phyloP scores from a whole-genome alignment of 2,797 vertebrate genomes.

The Gouania willdenowi region DNA sequence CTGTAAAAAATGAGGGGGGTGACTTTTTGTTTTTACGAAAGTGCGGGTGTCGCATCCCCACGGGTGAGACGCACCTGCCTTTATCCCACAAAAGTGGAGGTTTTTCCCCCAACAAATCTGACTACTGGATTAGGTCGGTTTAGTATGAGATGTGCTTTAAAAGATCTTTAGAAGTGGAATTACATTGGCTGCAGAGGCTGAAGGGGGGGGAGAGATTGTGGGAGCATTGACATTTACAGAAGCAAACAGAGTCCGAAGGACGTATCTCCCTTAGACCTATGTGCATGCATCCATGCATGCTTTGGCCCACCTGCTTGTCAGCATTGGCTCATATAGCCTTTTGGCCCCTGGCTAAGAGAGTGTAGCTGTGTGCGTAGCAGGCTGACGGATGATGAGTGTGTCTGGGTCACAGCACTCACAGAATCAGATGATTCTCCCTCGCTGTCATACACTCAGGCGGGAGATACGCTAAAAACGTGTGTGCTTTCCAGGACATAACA shows the following conservation, averaged over 20 bases:
- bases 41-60: too few relatives aligned
- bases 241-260: conserved; percentile 59
- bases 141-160: conserved; percentile 63
- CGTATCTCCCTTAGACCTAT: conserved; percentile 32
- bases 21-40: too few relatives aligned
- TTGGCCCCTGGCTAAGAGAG: conserved; percentile 37
- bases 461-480: conserved; percentile 30
- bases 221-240: conserved; percentile 73
- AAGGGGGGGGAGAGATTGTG: conserved; percentile 62
- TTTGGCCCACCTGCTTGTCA: conserved; percentile 37
- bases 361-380: conserved; percentile 23
- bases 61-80: too few relatives aligned
- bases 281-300: conserved; percentile 35
- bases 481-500: conserved; percentile 15
- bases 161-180: conserved; percentile 40
- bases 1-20: too few relatives aligned
- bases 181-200: conserved; percentile 23
- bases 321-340: conserved; percentile 39
- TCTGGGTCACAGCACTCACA: conserved; percentile 44
- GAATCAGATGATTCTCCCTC: conserved; percentile 48
- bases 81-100: too few relatives aligned
- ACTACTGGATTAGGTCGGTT: conserved; percentile 45
- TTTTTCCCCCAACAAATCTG: conserved; percentile 26
- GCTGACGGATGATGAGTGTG: conserved; percentile 57
- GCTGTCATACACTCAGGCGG: conserved; percentile 36